Evolutionary conservation across 2,797 vertebrate species (phyloP).

Genomic region (Catharus ustulatus): DNA sequence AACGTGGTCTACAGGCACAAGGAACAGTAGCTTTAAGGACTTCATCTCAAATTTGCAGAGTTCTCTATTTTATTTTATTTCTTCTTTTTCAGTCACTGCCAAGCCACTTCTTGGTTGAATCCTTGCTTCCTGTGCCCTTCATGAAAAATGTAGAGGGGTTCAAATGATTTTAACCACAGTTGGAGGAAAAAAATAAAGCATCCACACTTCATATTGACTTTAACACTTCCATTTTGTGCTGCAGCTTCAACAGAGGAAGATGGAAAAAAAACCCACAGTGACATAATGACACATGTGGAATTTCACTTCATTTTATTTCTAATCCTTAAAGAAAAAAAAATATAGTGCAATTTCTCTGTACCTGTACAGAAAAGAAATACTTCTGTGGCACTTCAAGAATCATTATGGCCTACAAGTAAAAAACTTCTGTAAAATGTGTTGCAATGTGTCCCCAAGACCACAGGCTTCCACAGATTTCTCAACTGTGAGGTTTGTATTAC

Average conservation of each 20-base stretch:
- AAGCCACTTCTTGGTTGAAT: background rate
- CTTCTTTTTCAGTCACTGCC: background rate
- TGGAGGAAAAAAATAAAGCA: background rate
- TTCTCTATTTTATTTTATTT: background rate
- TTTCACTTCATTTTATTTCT: slow-evolving; percentile 26
- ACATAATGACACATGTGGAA: background rate
- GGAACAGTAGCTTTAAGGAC: background rate
- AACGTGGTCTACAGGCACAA: background rate
- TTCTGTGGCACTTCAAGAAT: background rate
- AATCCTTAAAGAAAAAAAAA: background rate
- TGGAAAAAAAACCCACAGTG: background rate
- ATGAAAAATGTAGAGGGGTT: background rate
- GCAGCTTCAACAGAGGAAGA: background rate
- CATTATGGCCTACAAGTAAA: background rate
- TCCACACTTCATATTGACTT: background rate
- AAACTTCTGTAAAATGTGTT: background rate
- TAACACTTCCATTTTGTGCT: background rate
- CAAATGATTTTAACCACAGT: background rate
- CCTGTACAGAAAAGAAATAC: background rate
- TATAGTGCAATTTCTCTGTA: background rate
- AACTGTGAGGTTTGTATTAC: background rate
- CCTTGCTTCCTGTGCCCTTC: background rate
- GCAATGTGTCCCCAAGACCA: background rate
- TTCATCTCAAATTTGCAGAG: background rate
- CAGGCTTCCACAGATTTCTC: background rate